Base-by-base conservation (phyloP, 2,113 vertebrate genomes). In the Pyxicephalus adspersus region DNA sequence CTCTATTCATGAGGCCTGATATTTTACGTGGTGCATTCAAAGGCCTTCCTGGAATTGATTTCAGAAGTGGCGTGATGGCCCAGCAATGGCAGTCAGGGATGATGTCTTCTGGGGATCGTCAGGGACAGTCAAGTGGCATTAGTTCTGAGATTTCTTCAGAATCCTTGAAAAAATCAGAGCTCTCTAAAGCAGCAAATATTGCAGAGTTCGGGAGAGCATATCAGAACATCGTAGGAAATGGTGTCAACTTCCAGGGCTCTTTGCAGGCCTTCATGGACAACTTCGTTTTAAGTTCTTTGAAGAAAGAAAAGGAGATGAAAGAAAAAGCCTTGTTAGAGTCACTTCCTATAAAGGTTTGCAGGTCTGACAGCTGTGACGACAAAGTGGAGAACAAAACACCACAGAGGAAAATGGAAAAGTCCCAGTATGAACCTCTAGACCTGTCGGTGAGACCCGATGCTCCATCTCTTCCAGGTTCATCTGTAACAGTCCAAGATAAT, bases 191-290 rank as follows among this genome's bases (percentile, higher is more conserved):
- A 55, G 80, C 93, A 60, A 96, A 95, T 87, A 97, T 97, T 89
- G 95, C 97, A 0, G 98, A 98, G 74, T 90, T 97, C 0, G 95
- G 96, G 72, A 92, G 96, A 86, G 94, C 96, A 77, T 99, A 98
- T 87, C 97, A 96, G 86, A 96, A 90, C 86, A 94, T 97, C 83
- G 92, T 96, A 83, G 95, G 95, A 83, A 99, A 99, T 0, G 98
- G 97, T 5, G 95, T 97, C 83, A 97, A 95, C 86, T 98, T 98
- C 76, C 98, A 99, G 90, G 97, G 98, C 75, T 98, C 98, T 84
- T 91, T 99, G 81, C 98, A 98, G 83, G 96, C 98, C 19, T 98
- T 99, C 88, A 98, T 99, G 97, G 98, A 99, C 93, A 98, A 85
- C 88, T 98, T 98, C 81, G 97, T 98, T 83, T 91, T 98, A 64